phyloP scores from a whole-genome alignment of 1,140 invertebrate species.

The Bilobella aurantiaca region DNA sequence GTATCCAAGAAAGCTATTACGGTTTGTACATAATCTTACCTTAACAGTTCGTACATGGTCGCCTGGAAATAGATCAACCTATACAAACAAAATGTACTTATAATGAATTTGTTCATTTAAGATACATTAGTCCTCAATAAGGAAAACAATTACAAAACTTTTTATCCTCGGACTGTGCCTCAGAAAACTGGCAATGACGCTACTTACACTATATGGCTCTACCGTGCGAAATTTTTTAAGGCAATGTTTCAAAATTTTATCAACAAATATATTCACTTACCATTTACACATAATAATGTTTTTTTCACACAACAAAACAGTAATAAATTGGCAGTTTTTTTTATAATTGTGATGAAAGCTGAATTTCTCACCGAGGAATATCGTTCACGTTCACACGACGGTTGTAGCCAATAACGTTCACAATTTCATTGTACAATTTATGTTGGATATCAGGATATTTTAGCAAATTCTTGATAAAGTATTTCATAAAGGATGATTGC shows the following conservation, averaged over 20 bases:
- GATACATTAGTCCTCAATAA: neutral
- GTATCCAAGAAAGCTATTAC: neutral
- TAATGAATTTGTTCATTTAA: neutral
- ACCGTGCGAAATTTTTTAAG: no score
- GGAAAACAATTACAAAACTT: neutral
- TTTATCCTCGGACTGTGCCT: no score
- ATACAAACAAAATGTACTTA: neutral
- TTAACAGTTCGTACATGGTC: neutral
- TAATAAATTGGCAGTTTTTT: neutral
- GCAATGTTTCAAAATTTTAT: neutral
- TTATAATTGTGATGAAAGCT: neutral
- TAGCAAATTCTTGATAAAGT: neutral
- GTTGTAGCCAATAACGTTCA: neutral
- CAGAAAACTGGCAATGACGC: no score
- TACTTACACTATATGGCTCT: no score
- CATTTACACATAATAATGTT: neutral
- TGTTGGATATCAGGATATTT: neutral
- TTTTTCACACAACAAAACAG: neutral
- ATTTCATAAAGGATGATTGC: neutral
- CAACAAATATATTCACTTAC: neutral
- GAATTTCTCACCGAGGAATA: neutral
- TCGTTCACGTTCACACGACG: neutral
- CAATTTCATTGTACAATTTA: neutral
- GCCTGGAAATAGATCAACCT: neutral
- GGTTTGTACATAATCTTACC: neutral